Conservation (phyloP, 2,797 vertebrate species). For the Sciurus vulgaris region DNA sequence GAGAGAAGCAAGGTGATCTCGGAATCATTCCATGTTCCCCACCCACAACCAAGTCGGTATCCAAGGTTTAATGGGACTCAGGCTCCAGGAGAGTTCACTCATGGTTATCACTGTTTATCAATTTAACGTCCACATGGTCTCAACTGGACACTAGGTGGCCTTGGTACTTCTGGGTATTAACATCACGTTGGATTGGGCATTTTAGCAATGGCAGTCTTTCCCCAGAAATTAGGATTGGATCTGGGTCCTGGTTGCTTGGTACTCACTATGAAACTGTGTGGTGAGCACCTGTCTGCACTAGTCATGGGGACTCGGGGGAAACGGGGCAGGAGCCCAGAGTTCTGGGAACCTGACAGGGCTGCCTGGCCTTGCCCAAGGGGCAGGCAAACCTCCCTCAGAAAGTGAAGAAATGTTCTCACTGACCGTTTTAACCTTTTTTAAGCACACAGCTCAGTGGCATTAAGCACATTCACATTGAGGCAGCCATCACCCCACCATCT, state of each 20-base stretch:
- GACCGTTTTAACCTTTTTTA: no score
- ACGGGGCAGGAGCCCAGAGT: accelerated
- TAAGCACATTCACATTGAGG: accelerated
- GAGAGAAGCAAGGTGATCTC: not conserved
- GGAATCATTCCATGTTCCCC: no score
- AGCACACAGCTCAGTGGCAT: not conserved
- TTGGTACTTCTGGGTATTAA: not conserved
- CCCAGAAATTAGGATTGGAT: not conserved
- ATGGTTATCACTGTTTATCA: accelerated
- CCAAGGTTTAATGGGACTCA: not conserved
- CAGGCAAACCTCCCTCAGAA: not conserved
- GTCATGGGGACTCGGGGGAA: accelerated
- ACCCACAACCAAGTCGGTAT: accelerated
- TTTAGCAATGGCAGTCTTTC: not conserved
- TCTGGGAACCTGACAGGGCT: accelerated
- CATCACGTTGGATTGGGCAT: accelerated
- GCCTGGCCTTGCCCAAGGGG: not conserved
- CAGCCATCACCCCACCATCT: accelerated
- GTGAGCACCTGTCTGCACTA: not conserved
- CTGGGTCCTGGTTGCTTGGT: not conserved
- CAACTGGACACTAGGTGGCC: accelerated
- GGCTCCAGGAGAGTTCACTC: accelerated
- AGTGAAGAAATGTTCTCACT: accelerated
- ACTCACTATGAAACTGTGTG: not conserved
- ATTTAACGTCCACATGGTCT: no score